phyloP scores from a whole-genome alignment of 2,797 vertebrate genomes.

The Miichthys miiuy region DNA sequence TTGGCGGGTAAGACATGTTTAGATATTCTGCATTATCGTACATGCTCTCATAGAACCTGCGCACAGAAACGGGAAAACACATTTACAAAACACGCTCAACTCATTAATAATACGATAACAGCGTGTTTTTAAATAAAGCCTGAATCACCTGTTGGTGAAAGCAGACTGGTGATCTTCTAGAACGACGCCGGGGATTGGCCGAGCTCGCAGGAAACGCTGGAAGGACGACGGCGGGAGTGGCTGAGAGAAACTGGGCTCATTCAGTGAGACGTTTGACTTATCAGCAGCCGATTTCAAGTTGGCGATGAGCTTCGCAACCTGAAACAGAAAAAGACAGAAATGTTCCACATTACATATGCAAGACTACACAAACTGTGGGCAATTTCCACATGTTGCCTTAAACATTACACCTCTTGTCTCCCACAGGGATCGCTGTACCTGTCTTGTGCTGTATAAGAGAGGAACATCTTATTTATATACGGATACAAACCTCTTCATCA shows the following conservation, averaged over 20 bases:
- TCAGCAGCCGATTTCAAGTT: conserved; percentile 57
- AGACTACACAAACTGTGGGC: background rate
- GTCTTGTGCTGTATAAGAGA: no score
- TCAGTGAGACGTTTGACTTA: conserved; percentile 66
- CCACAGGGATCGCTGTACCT: no score
- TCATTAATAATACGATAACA: background rate
- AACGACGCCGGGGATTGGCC: conserved; percentile 89
- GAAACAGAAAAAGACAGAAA: conserved; percentile 24
- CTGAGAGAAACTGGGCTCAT: conserved; percentile 76
- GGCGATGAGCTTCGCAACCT: conserved; percentile 84
- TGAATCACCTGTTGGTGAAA: conserved; percentile 88
- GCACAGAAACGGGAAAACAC: background rate
- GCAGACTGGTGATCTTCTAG: conserved; percentile 86
- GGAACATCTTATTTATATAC: background rate
- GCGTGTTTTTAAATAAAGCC: background rate
- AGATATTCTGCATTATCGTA: conserved; percentile 90
- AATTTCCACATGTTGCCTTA: no score
- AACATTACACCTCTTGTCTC: background rate
- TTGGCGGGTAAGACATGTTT: conserved; percentile 84
- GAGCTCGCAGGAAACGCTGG: conserved; percentile 92
- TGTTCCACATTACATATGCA: background rate
- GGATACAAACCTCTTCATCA: conserved; percentile 81
- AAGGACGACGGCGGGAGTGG: conserved; percentile 94
- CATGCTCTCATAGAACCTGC: conserved; percentile 94
- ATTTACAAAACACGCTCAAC: background rate